Percentiles rank a stretch among this genome's conserved stretches.
phyloP scores from a whole-genome alignment of 2,888 invertebrate species.

The Pinctada fucata region DNA sequence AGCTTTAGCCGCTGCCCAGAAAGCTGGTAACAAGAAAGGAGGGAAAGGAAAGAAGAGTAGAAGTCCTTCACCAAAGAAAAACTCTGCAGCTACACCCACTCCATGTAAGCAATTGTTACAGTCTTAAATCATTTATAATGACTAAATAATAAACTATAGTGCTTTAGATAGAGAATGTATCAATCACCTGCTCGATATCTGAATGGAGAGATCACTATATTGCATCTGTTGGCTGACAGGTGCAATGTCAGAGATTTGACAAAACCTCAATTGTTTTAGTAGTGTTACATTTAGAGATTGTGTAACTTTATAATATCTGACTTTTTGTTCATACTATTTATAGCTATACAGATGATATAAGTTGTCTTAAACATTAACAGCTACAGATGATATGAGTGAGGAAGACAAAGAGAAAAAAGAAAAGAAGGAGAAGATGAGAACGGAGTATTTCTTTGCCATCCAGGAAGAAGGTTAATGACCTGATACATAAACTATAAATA shows the following conservation, averaged over 20 bases:
- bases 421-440: constrained; percentile 68
- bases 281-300: no score
- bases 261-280: no score
- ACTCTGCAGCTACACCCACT: constrained; percentile 56
- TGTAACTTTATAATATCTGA: no score
- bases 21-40: constrained; percentile 54
- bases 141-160: no score
- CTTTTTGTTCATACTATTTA: no score
- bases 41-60: constrained; percentile 67
- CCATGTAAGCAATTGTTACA: constrained; percentile 49
- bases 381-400: constrained; percentile 68
- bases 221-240: no score
- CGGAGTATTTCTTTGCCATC: constrained; percentile 74
- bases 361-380: constrained; percentile 14
- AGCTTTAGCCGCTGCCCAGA: constrained; percentile 57
- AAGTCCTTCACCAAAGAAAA: constrained; percentile 75
- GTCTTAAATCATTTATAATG: no score
- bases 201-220: no score
- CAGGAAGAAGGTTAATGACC: constrained; percentile 71
- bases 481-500: neutral
- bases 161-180: no score
- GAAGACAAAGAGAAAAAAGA: constrained; percentile 72
- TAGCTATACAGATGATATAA: no score
- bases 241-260: no score
- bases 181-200: no score